phyloP scores from a whole-genome alignment of 2,113 vertebrate species.

The Harpagus bidentatus region DNA sequence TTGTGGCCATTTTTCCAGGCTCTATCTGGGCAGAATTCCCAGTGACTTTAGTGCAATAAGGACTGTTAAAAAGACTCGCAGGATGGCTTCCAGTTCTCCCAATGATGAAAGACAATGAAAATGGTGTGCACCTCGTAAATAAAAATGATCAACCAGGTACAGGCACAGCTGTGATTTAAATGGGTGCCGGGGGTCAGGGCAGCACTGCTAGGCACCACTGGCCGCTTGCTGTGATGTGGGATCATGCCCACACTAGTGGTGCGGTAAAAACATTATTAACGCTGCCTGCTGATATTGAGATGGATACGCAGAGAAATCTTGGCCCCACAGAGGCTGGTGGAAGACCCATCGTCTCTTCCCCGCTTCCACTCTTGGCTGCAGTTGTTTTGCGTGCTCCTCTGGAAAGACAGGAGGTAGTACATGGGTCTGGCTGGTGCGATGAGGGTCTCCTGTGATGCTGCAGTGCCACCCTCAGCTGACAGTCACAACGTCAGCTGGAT shows the following conservation, averaged over 20 bases:
- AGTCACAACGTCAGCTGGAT: background rate
- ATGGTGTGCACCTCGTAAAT: background rate
- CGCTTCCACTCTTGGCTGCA: background rate
- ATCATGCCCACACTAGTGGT: background rate
- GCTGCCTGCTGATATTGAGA: background rate
- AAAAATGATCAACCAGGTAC: background rate
- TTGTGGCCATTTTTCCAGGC: background rate
- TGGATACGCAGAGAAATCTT: background rate
- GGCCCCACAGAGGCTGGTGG: background rate
- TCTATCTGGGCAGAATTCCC: background rate
- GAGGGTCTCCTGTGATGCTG: background rate
- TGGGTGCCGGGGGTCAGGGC: background rate
- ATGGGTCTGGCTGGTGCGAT: background rate
- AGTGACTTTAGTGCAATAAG: background rate
- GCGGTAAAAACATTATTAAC: background rate
- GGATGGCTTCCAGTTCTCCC: background rate
- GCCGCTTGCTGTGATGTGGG: background rate
- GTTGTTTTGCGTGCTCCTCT: background rate
- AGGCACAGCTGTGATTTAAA: background rate
- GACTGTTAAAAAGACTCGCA: background rate
- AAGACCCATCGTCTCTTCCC: background rate
- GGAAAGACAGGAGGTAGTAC: background rate
- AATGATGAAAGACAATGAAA: background rate
- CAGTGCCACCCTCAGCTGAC: slow-evolving; percentile 35
- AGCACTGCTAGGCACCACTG: background rate